These are phyloP conservation scores for Piaya cayana DNA, from an alignment of 2,113 vertebrate species.

Conservation along the genomic window DNA sequence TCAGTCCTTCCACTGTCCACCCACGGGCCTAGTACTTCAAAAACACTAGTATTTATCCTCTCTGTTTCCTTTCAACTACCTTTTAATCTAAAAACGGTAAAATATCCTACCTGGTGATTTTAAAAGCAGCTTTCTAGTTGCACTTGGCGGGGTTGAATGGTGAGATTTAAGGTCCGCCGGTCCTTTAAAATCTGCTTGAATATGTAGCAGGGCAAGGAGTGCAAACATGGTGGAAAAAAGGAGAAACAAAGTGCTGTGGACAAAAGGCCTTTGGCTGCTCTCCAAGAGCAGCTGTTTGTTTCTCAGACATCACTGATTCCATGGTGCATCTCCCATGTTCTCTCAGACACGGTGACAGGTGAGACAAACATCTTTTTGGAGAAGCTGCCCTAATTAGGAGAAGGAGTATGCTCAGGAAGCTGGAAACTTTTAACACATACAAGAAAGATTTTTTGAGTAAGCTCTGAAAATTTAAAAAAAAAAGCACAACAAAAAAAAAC, in stretches of 20 bases:
- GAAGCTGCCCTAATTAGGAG: not conserved
- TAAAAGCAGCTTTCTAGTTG: not conserved
- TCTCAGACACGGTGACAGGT: not conserved
- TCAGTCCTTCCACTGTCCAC: not conserved
- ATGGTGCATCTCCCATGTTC: not conserved
- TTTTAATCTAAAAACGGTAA: not conserved
- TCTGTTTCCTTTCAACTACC: not conserved
- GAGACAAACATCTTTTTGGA: not conserved
- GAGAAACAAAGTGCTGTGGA: not conserved
- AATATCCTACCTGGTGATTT: not conserved
- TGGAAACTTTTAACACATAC: not conserved
- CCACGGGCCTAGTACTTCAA: not conserved
- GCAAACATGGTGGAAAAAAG: not conserved
- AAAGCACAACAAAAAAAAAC: not conserved
- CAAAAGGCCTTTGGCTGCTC: not conserved
- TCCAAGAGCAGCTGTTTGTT: not conserved
- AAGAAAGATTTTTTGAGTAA: not conserved
- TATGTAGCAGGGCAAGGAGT: not conserved
- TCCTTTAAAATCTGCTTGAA: not conserved
- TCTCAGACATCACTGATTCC: not conserved
- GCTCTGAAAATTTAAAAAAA: not conserved
- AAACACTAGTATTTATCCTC: not conserved
- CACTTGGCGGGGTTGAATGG: not conserved
- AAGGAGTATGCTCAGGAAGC: not conserved
- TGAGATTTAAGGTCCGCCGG: not conserved